Evolutionary conservation across 2,888 invertebrate genomes (phyloP), one percentile per base, ranked within the genome.

Genomic region (Masnerella sp.): DNA sequence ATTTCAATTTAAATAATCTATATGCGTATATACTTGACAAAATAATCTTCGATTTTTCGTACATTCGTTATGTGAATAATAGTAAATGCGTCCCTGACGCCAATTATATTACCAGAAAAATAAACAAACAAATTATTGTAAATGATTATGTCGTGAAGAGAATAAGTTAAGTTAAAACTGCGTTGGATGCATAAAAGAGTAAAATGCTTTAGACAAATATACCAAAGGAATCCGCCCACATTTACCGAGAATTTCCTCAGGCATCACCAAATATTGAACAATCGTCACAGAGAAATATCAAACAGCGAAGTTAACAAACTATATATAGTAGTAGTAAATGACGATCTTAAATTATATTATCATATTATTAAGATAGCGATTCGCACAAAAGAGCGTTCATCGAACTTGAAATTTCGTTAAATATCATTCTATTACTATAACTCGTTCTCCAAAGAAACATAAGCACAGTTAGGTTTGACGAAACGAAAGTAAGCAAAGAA

Each of bases 251-350:
- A 77, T 75, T 74, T 77, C 78, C 77, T 75, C 56, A 78, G 75
- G 76, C 82, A 84, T 85, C 81, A 78, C 85, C 84, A 86, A 86
- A 86, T 85, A 86, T 85, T 82, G 84, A 82, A 79, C 80, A 83
- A 78, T 79, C 77, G 49, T 61, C 51, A 42, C 18, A 72, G 62
- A 15, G 34, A 65, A 51, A 43, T 59, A 17, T 45, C 65, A 47
- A 28, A 32, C 17, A 7, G 7, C 76, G 70, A 77, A 75, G 79
- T 80, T 78, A 77, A 74, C 73, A 76, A 77, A 42, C 82, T 82
- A 84, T 83, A 83, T 82, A 82, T 82, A 83, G 83, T 64, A 64
- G 81, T 81, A 75, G 73, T 78, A 78, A 80, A 77, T 79, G 80
- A 81, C 54, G 78, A 81, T 78, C 78, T 64, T 54, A 59, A 20